Percentiles rank a stretch among this genome's conserved stretches.
Conservation (phyloP, 2,888 invertebrate species). For the Agrilus mali region DNA sequence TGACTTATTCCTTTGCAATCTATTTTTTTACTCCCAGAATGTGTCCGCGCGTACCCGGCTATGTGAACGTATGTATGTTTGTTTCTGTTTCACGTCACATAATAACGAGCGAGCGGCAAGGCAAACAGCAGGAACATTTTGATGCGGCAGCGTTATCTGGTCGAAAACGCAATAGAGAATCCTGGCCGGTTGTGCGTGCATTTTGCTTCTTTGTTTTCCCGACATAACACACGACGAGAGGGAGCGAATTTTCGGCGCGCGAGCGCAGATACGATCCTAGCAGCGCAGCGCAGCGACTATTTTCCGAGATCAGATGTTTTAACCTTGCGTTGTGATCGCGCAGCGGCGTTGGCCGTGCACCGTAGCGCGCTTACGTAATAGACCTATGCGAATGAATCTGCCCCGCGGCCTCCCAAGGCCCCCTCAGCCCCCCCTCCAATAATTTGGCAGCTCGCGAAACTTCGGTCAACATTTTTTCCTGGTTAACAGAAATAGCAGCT, state of each 20-base stretch:
- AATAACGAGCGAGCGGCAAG: too few relatives aligned
- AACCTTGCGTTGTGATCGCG: conserved; percentile 14
- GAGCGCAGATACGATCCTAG: conserved; percentile 11
- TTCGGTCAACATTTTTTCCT: conserved; percentile 32
- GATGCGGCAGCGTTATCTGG: too few relatives aligned
- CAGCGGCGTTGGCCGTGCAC: conserved; percentile 21
- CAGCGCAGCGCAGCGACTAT: conserved; percentile 9
- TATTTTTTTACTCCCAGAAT: too few relatives aligned
- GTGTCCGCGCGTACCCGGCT: too few relatives aligned
- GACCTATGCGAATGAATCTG: conserved; percentile 25
- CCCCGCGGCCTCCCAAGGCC: conserved; percentile 16
- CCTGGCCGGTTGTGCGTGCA: too few relatives aligned
- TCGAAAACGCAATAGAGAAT: too few relatives aligned
- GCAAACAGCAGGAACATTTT: too few relatives aligned
- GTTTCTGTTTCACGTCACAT: too few relatives aligned
- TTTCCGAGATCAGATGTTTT: conserved; percentile 11
- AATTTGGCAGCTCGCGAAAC: conserved; percentile 30
- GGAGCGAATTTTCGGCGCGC: background rate
- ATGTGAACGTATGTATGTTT: too few relatives aligned
- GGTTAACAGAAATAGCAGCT: conserved; percentile 34
- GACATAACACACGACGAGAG: background rate
- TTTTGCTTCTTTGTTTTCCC: background rate
- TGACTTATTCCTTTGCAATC: too few relatives aligned
- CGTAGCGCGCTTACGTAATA: conserved; percentile 30
- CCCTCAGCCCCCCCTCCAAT: conserved; percentile 24